Evolutionary conservation across 2,113 vertebrate species (phyloP).

Genomic region (Microcebus tavaratra): DNA sequence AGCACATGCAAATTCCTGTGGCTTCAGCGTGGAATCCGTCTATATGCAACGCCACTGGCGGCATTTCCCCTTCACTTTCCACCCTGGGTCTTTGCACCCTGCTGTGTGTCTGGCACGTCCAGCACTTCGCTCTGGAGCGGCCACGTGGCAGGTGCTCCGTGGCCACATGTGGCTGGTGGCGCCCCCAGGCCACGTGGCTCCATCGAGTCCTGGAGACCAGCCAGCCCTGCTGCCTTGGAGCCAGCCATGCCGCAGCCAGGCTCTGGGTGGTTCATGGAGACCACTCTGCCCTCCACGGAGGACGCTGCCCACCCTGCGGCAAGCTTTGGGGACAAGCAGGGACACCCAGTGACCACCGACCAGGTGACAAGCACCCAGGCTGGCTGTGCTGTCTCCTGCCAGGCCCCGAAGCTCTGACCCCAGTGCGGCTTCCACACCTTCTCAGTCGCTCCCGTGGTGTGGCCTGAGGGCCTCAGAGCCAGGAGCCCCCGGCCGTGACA

Average conservation of each 20-base stretch:
- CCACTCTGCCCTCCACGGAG: neutral
- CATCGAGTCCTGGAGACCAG: neutral
- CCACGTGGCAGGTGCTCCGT: neutral
- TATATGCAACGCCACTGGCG: accelerated
- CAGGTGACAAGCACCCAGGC: neutral
- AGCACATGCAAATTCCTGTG: neutral
- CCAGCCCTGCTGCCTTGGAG: neutral
- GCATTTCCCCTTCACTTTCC: accelerated
- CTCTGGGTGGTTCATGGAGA: neutral
- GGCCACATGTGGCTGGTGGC: neutral
- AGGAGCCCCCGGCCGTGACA: neutral
- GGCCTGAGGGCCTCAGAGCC: neutral
- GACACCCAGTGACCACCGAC: accelerated
- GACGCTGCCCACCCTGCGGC: neutral
- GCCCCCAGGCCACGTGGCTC: neutral
- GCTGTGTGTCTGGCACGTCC: accelerated
- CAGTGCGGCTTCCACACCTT: neutral
- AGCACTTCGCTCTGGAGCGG: neutral
- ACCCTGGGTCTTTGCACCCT: neutral
- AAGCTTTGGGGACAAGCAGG: neutral
- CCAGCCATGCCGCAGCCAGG: too few species aligned
- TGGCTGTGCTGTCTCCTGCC: neutral
- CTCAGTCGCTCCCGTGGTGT: too few species aligned
- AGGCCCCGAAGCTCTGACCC: neutral
- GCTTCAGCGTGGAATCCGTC: too few species aligned